Conservation (phyloP, 2,888 invertebrate genomes). For the Nemotelus nigrinus region DNA sequence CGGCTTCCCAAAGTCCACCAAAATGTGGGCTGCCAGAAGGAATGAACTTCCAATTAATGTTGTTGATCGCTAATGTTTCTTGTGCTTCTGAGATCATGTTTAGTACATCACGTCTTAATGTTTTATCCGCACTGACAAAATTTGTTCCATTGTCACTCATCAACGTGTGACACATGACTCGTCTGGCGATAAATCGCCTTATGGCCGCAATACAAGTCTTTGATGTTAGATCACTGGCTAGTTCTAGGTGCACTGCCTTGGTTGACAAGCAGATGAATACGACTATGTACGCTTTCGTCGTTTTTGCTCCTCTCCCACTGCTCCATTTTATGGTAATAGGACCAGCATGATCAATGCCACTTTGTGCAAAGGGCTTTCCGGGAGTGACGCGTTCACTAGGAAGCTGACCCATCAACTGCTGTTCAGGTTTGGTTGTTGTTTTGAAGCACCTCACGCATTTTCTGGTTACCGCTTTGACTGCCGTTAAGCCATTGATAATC, state of each 20-base stretch:
- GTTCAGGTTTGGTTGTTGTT: no score
- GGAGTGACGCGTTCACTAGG: neutral
- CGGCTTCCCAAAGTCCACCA: neutral
- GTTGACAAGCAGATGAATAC: neutral
- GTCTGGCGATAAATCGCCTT: slow-evolving; percentile 11
- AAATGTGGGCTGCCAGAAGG: neutral
- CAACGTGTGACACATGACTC: neutral
- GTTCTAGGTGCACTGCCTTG: neutral
- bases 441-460: neutral
- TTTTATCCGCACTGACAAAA: neutral
- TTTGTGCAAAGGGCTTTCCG: neutral
- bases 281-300: neutral
- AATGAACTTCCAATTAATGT: neutral
- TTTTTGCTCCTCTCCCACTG: no score
- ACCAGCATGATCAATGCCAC: slow-evolving; percentile 36
- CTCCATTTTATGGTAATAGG: no score
- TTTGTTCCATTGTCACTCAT: neutral
- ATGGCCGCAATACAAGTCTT: slow-evolving; percentile 54
- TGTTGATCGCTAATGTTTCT: neutral
- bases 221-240: slow-evolving; percentile 45
- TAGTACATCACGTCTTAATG: neutral
- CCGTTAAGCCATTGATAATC: neutral
- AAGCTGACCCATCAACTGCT: neutral
- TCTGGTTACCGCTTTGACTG: neutral
- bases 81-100: neutral